Conservation (phyloP, 2,113 vertebrate genomes). For the Eolophus roseicapilla region DNA sequence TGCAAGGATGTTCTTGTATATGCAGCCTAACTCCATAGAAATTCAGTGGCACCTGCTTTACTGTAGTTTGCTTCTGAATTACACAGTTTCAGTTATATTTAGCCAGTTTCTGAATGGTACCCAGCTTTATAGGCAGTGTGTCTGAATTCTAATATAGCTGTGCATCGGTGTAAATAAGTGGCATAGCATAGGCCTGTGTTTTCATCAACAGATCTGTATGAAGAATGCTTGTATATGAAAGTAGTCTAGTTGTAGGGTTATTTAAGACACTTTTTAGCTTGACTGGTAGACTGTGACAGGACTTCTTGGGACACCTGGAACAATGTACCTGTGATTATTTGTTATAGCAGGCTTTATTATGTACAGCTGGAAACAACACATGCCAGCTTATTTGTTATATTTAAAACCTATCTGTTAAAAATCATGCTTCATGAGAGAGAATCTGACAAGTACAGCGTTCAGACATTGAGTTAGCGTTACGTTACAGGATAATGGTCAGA, state of each 20-base stretch:
- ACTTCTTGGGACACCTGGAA: not conserved
- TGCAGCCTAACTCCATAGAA: rapidly evolving
- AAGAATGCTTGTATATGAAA: not conserved
- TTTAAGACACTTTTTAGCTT: not conserved
- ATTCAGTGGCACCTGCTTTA: not conserved
- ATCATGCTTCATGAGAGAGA: not conserved
- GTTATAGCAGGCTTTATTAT: not conserved
- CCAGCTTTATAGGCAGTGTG: not conserved
- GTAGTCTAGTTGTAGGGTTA: not conserved
- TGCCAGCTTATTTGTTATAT: not conserved
- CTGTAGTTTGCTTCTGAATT: not conserved
- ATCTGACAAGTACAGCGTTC: not conserved
- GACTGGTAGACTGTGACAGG: not conserved
- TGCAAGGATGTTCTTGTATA: not conserved
- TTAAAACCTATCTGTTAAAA: not conserved
- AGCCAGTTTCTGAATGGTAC: not conserved
- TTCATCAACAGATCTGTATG: not conserved
- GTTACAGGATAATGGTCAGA: not conserved
- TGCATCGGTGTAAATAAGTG: not conserved
- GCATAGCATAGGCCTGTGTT: not conserved
- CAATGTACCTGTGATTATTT: not conserved
- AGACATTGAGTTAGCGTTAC: not conserved
- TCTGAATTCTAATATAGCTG: not conserved
- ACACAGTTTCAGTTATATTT: not conserved
- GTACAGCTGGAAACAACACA: not conserved